Evolutionary conservation across 1,140 invertebrate species (phyloP), one percentile per base, ranked within the genome.

Genomic region (Stegodyphus mimosarum): DNA sequence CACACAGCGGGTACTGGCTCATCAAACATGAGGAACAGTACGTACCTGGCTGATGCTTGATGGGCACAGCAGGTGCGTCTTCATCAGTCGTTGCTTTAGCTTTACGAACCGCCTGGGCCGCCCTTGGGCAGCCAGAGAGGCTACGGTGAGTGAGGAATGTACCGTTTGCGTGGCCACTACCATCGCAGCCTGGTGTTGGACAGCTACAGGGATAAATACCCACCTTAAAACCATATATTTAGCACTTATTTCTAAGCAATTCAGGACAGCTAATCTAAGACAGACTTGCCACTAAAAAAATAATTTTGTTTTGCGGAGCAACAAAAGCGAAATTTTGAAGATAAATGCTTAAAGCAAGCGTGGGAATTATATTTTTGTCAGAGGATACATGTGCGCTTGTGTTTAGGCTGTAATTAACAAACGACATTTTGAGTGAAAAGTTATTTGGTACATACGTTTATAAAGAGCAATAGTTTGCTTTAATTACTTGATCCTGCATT

Each of bases 81-180:
- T 83, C 80, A 7, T 83, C 80, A n/a, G 48, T 51, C 15, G 80
- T 49, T 48, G 81, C 81, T 15, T 84, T 76, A 69, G 81, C 81
- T 33, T 75, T 76, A 76, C 72, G 72, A 13, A 75, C 73, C 13
- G 81, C 81, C 81, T 84, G 89, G 52, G 89, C 89, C 70, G 91
- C 90, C 63, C 88, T 55, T 13, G 88, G 88, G 83, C 88, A 89
- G 70, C 88, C 88, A 10, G 85, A 89, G 18, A 89, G 70, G 84
- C 88, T 89, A 66, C 88, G 88, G 74, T 89, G 88, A 17, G 86
- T 87, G 67, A 87, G 73, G 79, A 88, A 89, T 75, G 71, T 88
- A 51, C 88, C 88, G 67, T 89, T 89, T 50, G 87, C 87, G 72
- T 88, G 87, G 18, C 88, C 88, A 64, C 70, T 87, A 52, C 87